Conservation (phyloP, 2,113 vertebrate genomes). For the Pterocles orientalis region DNA sequence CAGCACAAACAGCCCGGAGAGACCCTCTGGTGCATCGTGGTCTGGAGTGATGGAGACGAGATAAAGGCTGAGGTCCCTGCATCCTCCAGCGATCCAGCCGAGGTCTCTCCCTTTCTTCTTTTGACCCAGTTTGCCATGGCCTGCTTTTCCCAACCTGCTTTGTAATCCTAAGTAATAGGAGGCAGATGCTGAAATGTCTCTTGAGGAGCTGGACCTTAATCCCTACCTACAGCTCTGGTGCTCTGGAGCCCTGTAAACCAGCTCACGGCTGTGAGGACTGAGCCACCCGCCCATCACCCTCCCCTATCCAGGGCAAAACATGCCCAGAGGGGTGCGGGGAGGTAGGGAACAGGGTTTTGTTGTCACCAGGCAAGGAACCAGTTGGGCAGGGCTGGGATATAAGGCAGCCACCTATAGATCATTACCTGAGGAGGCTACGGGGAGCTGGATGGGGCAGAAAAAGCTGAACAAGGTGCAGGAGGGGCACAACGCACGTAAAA, state of each 20-base stretch:
- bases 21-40: background rate
- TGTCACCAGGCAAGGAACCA: background rate
- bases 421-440: background rate
- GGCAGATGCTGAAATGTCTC: background rate
- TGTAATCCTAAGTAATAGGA: background rate
- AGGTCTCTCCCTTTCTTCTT: background rate
- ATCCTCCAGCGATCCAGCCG: rapidly evolving
- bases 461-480: background rate
- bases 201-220: background rate
- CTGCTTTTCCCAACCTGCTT: background rate
- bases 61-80: background rate
- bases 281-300: background rate
- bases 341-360: background rate
- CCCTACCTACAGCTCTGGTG: background rate
- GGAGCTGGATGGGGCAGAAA: background rate
- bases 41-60: background rate
- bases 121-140: background rate
- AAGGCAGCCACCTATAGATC: background rate
- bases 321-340: rapidly evolving
- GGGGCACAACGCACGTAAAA: background rate
- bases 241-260: background rate
- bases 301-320: background rate
- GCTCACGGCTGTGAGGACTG: background rate
- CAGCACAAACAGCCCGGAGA: background rate
- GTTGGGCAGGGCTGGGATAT: background rate